Percentiles rank a stretch among this genome's conserved stretches.
Evolutionary conservation across 2,113 vertebrate genomes (phyloP).

Genomic region (Hemiprocne comata): DNA sequence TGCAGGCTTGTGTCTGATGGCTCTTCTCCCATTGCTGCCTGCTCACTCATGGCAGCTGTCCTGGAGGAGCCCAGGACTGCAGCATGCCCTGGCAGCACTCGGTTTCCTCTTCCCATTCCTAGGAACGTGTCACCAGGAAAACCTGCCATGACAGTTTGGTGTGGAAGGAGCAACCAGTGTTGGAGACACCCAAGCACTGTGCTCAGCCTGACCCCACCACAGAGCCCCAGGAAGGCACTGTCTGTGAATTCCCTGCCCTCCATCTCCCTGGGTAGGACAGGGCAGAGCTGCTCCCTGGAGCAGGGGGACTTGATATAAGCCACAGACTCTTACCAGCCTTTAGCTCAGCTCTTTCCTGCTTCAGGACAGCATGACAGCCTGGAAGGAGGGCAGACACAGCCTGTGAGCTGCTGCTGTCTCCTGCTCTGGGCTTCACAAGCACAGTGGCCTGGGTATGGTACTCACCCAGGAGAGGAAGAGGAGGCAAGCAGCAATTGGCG

Average conservation of each 20-base stretch:
- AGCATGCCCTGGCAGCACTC: fast-evolving
- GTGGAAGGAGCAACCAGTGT: neutral
- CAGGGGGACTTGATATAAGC: neutral
- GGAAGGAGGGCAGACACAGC: neutral
- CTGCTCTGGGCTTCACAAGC: fast-evolving
- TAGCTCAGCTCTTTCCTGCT: neutral
- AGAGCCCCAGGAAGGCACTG: neutral
- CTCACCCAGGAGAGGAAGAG: neutral
- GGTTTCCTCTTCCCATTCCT: neutral
- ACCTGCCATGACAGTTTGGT: neutral
- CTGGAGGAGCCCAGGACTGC: neutral
- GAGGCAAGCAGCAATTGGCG: fast-evolving
- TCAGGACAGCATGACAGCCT: neutral
- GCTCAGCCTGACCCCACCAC: neutral
- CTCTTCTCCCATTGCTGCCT: neutral
- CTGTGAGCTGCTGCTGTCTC: neutral
- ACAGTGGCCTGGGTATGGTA: fast-evolving
- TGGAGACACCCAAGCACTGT: neutral
- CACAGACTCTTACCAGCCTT: neutral
- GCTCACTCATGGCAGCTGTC: neutral
- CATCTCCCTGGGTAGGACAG: fast-evolving
- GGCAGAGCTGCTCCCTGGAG: neutral
- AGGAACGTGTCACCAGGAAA: neutral
- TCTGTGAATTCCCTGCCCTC: fast-evolving
- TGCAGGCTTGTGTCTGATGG: neutral